These are phyloP conservation scores for Entosphenus tridentatus DNA, from an alignment of 2,113 vertebrate genomes.

Conservation along the genomic window DNA sequence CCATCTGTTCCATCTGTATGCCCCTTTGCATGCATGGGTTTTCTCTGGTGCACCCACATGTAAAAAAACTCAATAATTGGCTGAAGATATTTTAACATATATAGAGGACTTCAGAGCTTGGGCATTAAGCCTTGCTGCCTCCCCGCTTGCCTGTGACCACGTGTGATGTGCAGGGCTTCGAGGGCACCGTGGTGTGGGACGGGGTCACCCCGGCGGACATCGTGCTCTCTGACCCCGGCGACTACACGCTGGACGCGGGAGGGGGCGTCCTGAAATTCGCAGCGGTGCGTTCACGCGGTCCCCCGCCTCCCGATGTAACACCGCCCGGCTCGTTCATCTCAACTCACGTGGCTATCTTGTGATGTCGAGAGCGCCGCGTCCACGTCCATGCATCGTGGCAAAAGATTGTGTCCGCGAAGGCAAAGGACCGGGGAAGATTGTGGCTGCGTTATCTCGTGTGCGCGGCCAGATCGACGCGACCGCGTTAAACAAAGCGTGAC, in stretches of 20 bases:
- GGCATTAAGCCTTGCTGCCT: not conserved
- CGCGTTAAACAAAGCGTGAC: not conserved
- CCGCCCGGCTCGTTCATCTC: not conserved
- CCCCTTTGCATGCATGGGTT: no score
- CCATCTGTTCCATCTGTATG: no score
- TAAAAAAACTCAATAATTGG: no score
- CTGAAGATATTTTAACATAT: no score
- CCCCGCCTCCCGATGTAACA: no score
- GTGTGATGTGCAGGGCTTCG: conserved; percentile 47
- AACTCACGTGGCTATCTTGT: not conserved
- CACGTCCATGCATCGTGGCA: not conserved
- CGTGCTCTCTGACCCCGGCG: conserved; percentile 39
- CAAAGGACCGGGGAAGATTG: conserved; percentile 1
- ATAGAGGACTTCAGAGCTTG: no score
- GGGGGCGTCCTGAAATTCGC: conserved; percentile 64
- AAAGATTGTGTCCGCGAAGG: not conserved
- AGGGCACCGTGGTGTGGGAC: conserved; percentile 87
- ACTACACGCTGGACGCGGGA: conserved; percentile 44
- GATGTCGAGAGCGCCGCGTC: not conserved
- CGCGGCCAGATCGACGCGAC: no score
- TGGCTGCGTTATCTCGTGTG: not conserved
- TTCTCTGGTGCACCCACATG: no score
- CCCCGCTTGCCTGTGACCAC: not conserved
- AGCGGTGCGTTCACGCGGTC: conserved; percentile 25
- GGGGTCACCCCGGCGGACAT: conserved; percentile 44